phyloP scores from a whole-genome alignment of 2,113 vertebrate genomes.

The Chunga burmeisteri region DNA sequence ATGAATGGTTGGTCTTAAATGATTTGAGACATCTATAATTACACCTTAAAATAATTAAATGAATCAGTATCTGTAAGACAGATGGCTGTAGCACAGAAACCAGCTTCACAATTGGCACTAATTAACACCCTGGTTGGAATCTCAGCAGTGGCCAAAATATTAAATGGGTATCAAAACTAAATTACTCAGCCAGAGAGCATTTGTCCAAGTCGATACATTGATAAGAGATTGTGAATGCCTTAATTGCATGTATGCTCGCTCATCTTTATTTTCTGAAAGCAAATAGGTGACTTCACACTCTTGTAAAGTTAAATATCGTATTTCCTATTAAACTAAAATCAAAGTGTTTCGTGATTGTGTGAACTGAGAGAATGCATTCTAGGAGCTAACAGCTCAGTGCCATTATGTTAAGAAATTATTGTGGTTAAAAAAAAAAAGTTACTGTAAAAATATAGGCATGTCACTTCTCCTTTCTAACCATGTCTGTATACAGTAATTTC shows the following conservation, averaged over 20 bases:
- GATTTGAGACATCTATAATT: constrained; percentile 33
- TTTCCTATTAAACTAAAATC: neutral
- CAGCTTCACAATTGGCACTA: constrained; percentile 39
- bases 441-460: neutral
- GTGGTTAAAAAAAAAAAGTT: neutral
- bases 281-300: neutral
- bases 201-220: constrained; percentile 9
- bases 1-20: constrained; percentile 9
- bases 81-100: constrained; percentile 38
- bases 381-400: neutral
- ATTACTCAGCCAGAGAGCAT: neutral
- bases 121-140: constrained; percentile 51
- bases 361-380: neutral
- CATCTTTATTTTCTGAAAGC: constrained; percentile 13
- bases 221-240: constrained; percentile 2
- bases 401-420: neutral
- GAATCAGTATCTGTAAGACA: constrained; percentile 35
- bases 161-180: constrained; percentile 47
- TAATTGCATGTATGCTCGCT: neutral
- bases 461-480: neutral
- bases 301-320: neutral
- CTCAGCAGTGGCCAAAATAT: constrained; percentile 35
- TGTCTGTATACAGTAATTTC: neutral
- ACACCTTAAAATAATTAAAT: constrained; percentile 48
- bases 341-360: neutral